Percentiles rank a stretch among this genome's conserved stretches.
These are phyloP conservation scores for Otocyon megalotis DNA, from an alignment of 2,113 vertebrate species.

Conservation along the genomic window DNA sequence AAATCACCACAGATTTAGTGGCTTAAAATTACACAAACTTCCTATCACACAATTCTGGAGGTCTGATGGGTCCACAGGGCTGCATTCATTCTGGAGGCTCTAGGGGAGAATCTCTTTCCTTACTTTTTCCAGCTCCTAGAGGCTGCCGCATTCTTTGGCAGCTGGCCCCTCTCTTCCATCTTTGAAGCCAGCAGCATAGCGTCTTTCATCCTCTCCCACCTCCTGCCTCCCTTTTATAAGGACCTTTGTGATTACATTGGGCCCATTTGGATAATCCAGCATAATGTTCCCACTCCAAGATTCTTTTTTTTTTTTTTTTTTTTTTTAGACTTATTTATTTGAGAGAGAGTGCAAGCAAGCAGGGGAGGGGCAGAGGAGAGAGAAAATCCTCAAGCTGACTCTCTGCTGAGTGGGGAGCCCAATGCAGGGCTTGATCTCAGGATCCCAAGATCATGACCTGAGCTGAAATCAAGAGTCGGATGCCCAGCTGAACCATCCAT, in stretches of 20 bases:
- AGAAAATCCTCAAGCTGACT: background rate
- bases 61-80: background rate
- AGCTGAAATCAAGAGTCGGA: background rate
- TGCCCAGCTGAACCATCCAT: background rate
- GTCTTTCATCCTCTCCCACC: background rate
- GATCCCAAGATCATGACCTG: background rate
- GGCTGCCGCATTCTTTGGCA: too few species aligned
- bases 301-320: background rate
- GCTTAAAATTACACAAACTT: background rate
- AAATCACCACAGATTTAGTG: background rate
- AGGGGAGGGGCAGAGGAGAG: background rate
- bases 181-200: background rate
- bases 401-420: background rate
- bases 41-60: background rate
- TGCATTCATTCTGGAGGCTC: background rate
- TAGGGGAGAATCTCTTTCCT: background rate
- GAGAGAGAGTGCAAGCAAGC: background rate
- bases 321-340: background rate
- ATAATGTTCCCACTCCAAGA: background rate
- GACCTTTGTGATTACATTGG: background rate
- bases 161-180: background rate
- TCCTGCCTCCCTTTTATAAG: background rate
- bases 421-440: background rate
- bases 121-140: background rate
- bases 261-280: background rate